Evolutionary conservation across 2,888 invertebrate species (phyloP).

Genomic region (Ophion ventricosus): DNA sequence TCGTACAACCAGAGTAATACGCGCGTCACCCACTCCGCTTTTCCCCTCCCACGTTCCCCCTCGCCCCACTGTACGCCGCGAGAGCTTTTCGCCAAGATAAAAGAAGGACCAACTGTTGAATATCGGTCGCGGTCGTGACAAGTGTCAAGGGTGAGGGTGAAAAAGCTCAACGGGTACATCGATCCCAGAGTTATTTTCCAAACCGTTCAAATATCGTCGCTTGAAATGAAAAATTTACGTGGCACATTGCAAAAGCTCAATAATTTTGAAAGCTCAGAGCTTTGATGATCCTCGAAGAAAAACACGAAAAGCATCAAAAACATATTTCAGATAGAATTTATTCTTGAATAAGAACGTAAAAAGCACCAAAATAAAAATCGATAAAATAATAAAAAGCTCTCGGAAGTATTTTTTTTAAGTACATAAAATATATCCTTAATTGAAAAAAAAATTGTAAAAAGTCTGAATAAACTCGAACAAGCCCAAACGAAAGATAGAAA

Average conservation of each 20-base stretch:
- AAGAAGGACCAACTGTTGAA: slow-evolving; percentile 84
- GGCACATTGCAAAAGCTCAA: neutral
- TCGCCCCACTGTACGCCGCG: slow-evolving; percentile 57
- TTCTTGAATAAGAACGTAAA: neutral
- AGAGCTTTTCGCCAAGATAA: slow-evolving; percentile 80
- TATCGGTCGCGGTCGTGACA: slow-evolving; percentile 76
- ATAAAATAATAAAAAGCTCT: neutral
- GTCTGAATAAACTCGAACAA: neutral
- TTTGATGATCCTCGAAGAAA: neutral
- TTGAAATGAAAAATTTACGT: neutral
- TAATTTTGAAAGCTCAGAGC: neutral
- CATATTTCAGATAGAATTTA: neutral
- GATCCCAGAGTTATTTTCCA: neutral
- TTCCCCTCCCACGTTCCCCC: neutral
- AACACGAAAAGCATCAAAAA: neutral
- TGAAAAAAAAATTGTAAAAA: neutral
- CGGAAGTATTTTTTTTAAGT: no score
- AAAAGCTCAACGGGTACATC: slow-evolving; percentile 43
- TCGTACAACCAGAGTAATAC: slow-evolving; percentile 39
- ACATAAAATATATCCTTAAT: neutral
- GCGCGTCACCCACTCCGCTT: slow-evolving; percentile 16
- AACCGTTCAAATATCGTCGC: neutral
- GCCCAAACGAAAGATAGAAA: neutral
- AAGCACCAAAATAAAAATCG: neutral
- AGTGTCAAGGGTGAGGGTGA: slow-evolving; percentile 67